These are phyloP conservation scores for Podarcis muralis DNA, from an alignment of 2,113 vertebrate genomes.

Conservation along the genomic window DNA sequence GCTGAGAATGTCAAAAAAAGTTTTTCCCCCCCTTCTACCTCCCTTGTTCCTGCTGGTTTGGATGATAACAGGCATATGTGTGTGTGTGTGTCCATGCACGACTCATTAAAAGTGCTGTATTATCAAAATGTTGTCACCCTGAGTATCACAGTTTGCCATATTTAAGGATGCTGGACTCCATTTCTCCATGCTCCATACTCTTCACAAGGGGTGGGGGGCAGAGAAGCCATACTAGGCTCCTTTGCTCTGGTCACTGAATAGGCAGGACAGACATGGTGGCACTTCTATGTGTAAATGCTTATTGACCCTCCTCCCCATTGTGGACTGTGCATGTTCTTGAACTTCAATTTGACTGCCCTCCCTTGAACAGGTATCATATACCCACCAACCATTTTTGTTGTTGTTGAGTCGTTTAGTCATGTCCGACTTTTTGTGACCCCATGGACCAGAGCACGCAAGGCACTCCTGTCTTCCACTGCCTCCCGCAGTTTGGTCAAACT, in stretches of 20 bases:
- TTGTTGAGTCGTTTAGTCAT: no score
- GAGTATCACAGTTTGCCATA: constrained; percentile 67
- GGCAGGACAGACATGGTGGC: not conserved
- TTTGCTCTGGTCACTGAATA: constrained; percentile 23
- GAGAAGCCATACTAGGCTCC: constrained; percentile 14
- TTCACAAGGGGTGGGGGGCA: not conserved
- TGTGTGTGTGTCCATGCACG: constrained; percentile 2
- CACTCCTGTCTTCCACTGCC: no score
- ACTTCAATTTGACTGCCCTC: not conserved
- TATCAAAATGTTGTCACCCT: constrained; percentile 67
- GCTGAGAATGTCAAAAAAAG: constrained; percentile 76
- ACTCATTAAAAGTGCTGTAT: constrained; percentile 72
- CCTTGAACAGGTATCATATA: no score
- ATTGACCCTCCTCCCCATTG: not conserved
- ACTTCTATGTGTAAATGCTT: not conserved
- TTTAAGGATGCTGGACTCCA: constrained; percentile 59
- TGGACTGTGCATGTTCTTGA: not conserved
- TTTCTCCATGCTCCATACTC: not conserved
- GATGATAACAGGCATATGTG: constrained; percentile 62
- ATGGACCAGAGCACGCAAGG: no score
- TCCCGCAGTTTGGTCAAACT: no score
- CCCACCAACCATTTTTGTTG: no score
- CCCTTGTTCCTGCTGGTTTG: constrained; percentile 63
- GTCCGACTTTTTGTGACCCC: no score
- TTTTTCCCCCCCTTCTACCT: constrained; percentile 41